Base-by-base conservation (phyloP, 1,140 invertebrate genomes). In the Cylas formicarius region DNA sequence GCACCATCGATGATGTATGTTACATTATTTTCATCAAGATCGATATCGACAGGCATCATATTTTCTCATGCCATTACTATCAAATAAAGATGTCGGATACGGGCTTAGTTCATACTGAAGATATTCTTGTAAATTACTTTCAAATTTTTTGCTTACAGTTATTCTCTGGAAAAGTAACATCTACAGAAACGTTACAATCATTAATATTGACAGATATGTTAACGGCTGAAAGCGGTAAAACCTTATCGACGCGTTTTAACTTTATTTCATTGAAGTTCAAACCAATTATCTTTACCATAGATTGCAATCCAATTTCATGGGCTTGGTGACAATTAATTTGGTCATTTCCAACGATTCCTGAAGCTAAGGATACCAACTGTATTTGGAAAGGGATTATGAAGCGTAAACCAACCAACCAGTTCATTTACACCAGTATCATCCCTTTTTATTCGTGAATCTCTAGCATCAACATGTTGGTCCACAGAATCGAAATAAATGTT, bases 81-180 rank as follows among this genome's bases (percentile, higher is more conserved):
- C 56, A 60, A 67, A 70, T 52, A 70, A 33, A 39, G 64, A 48
- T 52, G 52, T 45, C 16, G 67, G 62, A 58, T 55, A 66, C 27
- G 62, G 62, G 32, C 55, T 57, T 31, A 68, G 26, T 60, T 69
- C 63, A 60, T 64, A 67, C 42, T 60, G 47, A 48, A 67, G 36
- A 44, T 49, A 46, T 53, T 63, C 62, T 57, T 63, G 41, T 44
- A 60, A 21, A 29, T 58, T 52, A 65, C 52, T 50, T 20, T 44
- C 29, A 32, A 50, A 54, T 55, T 63, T 28, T 50, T 67, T 63
- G 34, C 32, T 49, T 23, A 63, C 50, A 48, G 32, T 56, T 44
- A 67, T 67, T 50, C 64, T 49, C 43, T 67, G 63, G 50, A 68
- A 67, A 3, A 67, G 52, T 50, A 64, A 39, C 18, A 65, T 66